Conservation (phyloP, 92 coral and sea anemone species). For the Epizoanthus illoricatus region DNA sequence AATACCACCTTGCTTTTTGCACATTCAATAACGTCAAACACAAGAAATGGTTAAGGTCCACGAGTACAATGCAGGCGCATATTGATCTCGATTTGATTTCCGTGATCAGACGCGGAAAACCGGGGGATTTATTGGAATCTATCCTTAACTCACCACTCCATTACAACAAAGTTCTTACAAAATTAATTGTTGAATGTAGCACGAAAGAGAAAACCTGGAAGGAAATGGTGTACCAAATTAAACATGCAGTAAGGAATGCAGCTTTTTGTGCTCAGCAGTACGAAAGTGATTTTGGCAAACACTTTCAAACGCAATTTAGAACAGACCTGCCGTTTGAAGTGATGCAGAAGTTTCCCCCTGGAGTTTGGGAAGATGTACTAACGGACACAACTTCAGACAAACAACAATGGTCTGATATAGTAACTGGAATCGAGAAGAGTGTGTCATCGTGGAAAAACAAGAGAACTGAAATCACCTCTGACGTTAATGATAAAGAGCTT, state of each 20-base stretch:
- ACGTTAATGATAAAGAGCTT: neutral
- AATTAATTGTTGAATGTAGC: neutral
- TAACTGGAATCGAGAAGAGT: neutral
- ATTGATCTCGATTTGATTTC: neutral
- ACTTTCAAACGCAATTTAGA: neutral
- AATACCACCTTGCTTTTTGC: neutral
- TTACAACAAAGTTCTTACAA: neutral
- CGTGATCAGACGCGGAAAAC: neutral
- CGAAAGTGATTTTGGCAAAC: neutral
- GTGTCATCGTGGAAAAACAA: neutral
- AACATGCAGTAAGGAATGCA: neutral
- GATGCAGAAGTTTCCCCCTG: neutral
- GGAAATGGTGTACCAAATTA: neutral
- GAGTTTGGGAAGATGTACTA: neutral
- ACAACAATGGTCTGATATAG: neutral
- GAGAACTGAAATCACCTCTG: neutral
- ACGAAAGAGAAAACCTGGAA: neutral
- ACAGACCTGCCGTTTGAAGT: neutral
- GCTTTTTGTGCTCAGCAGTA: neutral
- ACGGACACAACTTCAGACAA: neutral
- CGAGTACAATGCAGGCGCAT: neutral
- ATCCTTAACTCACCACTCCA: neutral
- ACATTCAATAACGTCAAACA: neutral
- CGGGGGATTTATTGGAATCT: neutral
- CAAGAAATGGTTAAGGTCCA: neutral